Evolutionary conservation across 2,113 vertebrate genomes (phyloP), one percentile per base, ranked within the genome.

Genomic region (Oreochromis niloticus): DNA sequence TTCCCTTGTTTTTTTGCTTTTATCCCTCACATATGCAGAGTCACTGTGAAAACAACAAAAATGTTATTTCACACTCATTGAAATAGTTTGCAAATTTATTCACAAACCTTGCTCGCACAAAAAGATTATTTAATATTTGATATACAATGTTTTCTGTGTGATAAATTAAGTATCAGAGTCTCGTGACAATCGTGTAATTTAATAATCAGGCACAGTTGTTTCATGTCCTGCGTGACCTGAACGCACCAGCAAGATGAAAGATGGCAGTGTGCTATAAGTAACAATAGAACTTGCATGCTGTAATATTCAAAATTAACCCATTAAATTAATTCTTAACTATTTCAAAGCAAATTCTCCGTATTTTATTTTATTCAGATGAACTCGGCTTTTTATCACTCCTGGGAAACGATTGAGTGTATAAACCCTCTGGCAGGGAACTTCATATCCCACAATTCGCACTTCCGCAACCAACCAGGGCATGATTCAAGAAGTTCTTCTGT

Each of bases 371-470:
- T 52, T 78, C 6, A 13, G 11, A 52, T 52, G 6, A 32, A 48
- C 17, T 52, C 46, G 10, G 24, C 16, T 12, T n/a, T 78, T 32
- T 32, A 52, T 32, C 13, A 52, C 46, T 78, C 27, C 16, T 6
- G 46, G 46, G 46, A 78, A 78, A 34, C 30, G 27, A 52, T 11
- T n/a, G 50, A 1, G 27, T 52, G 73, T 52, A 34, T n/a, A 27
- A 4, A 11, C 14, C 19, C 17, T 34, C 7, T 2, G 1, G 17
- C 9, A 19, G 6, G 82, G 3, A 86, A 95, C 94, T 89, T 50
- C 94, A 95, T 83, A 27, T 92, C 95, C 96, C 96, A 96, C 22
- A 94, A 93, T 93, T 85, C 92, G 41, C 32, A 82, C 86, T 92
- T 93, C 93, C 92, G 88, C 61, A 83, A 56, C 27, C 36, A 24